Percentiles rank a stretch among this genome's conserved stretches.
Evolutionary conservation across 2,797 vertebrate species (phyloP).

Genomic region (Labeo calbasu): DNA sequence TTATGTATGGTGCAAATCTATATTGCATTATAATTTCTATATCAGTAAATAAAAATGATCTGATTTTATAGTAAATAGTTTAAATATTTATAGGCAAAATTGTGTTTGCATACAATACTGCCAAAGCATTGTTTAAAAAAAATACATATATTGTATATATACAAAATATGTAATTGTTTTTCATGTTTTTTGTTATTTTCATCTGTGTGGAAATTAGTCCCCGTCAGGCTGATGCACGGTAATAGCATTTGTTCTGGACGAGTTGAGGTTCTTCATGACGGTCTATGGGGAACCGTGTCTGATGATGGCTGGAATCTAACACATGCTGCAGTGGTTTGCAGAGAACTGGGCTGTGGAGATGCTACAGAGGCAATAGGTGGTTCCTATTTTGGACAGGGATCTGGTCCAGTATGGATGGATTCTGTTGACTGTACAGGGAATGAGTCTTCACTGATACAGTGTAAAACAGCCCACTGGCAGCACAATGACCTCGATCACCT

Average conservation of each 20-base stretch:
- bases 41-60: too few relatives aligned
- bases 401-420: background rate
- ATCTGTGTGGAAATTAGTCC: background rate
- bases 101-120: too few relatives aligned
- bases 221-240: background rate
- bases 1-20: too few relatives aligned
- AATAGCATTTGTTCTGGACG: conserved; percentile 9
- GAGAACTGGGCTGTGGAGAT: conserved; percentile 11
- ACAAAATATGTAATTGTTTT: background rate
- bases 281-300: background rate
- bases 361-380: background rate
- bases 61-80: too few relatives aligned
- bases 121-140: too few relatives aligned
- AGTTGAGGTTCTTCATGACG: background rate
- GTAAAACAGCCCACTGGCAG: background rate
- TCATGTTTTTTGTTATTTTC: background rate
- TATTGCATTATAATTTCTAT: too few relatives aligned
- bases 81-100: too few relatives aligned
- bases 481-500: background rate
- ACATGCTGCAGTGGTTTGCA: conserved; percentile 6
- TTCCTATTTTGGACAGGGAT: background rate
- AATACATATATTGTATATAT: too few relatives aligned
- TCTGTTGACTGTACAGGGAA: background rate
- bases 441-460: background rate
- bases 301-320: background rate